phyloP scores from a whole-genome alignment of 2,113 vertebrate species.

The Seriola quinqueradiata region DNA sequence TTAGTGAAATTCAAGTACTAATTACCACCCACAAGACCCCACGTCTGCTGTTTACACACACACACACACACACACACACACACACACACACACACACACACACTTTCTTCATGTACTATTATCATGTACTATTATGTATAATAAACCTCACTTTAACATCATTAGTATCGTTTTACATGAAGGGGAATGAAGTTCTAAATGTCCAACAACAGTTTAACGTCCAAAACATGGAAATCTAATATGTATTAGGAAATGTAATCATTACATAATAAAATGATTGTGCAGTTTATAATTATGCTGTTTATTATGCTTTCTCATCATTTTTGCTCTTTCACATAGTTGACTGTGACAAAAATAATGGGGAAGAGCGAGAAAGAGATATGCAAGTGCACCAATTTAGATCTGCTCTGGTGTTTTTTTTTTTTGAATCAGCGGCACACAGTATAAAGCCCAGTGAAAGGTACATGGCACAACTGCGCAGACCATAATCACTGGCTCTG shows the following conservation, averaged over 20 bases:
- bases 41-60: constrained; percentile 10
- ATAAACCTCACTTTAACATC: constrained; percentile 35
- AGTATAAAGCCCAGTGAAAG: background rate
- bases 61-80: constrained; percentile 9
- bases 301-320: background rate
- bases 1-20: constrained; percentile 68
- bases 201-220: background rate
- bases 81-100: background rate
- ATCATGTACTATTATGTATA: constrained; percentile 4
- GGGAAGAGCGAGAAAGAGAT: background rate
- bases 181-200: background rate
- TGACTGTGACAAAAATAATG: background rate
- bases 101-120: background rate
- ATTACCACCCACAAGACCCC: constrained; percentile 61
- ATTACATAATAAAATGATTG: background rate
- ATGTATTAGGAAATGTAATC: background rate
- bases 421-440: background rate
- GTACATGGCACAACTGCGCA: too few relatives aligned
- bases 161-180: constrained; percentile 20
- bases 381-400: constrained; percentile 1
- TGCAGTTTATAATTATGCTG: background rate
- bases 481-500: background rate
- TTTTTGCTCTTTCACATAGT: background rate
- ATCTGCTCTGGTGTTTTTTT: background rate
- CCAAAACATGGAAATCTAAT: background rate